phyloP scores from a whole-genome alignment of 2,797 vertebrate genomes.

The Sus cebifrons region DNA sequence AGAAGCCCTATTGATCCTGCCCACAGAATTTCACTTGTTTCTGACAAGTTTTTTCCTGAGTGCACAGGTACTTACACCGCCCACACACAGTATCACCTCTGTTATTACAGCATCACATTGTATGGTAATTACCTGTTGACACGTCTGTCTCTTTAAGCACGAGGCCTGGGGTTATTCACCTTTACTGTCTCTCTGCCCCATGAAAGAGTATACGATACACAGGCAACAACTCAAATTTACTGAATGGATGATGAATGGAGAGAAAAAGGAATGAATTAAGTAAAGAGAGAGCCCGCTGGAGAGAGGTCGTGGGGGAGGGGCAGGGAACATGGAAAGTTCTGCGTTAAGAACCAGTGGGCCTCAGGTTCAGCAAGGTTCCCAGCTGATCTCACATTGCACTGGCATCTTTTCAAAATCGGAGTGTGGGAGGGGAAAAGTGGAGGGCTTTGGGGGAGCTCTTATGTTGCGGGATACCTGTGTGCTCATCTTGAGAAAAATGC shows the following conservation, averaged over 20 bases:
- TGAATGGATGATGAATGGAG: neutral
- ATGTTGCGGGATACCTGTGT: neutral
- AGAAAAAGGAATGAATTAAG: neutral
- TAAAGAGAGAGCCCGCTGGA: neutral
- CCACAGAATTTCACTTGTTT: constrained; percentile 1
- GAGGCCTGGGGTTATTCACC: neutral
- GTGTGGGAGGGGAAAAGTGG: neutral
- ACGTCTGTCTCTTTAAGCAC: neutral
- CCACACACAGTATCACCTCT: neutral
- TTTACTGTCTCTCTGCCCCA: neutral
- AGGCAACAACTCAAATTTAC: neutral
- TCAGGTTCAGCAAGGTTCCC: neutral
- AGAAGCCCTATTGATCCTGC: constrained; percentile 4
- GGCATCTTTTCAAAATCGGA: neutral
- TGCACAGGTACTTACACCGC: neutral
- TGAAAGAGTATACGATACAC: neutral
- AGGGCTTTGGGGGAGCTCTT: neutral
- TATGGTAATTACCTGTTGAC: neutral
- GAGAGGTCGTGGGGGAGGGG: neutral
- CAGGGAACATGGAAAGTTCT: neutral
- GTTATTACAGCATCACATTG: neutral
- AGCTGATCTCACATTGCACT: neutral
- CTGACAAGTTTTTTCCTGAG: neutral
- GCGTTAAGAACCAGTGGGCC: neutral
- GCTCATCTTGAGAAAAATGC: neutral